phyloP scores from a whole-genome alignment of 2,113 vertebrate genomes.

The Callionymus lyra region DNA sequence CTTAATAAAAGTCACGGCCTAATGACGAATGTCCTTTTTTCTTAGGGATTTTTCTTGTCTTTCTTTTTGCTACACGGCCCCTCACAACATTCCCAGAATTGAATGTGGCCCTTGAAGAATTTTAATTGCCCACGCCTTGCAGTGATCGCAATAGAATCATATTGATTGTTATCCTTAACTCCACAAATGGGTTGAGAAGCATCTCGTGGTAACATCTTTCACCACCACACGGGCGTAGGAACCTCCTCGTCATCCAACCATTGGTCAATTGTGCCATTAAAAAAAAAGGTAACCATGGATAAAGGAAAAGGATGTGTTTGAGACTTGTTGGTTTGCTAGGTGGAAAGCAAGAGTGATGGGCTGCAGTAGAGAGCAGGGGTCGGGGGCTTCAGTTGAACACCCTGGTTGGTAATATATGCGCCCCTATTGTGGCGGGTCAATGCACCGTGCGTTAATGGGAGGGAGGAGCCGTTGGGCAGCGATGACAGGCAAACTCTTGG shows the following conservation, averaged over 20 bases:
- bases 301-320: conserved; percentile 17
- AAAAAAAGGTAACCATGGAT: conserved; percentile 25
- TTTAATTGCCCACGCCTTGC: too few relatives aligned
- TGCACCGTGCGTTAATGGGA: conserved; percentile 62
- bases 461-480: conserved; percentile 10
- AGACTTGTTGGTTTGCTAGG: conserved; percentile 27
- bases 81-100: too few relatives aligned
- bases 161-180: too few relatives aligned
- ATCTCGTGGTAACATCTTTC: too few relatives aligned
- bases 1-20: too few relatives aligned
- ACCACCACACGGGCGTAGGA: too few relatives aligned
- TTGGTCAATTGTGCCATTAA: conserved; percentile 2
- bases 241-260: background rate
- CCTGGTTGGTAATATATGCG: conserved; percentile 61
- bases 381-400: conserved; percentile 31
- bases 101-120: too few relatives aligned
- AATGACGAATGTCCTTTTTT: too few relatives aligned
- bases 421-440: conserved; percentile 65
- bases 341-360: conserved; percentile 44
- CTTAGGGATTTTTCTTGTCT: too few relatives aligned
- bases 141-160: too few relatives aligned
- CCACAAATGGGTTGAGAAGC: too few relatives aligned
- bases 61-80: too few relatives aligned
- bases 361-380: conserved; percentile 17
- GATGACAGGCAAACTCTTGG: conserved; percentile 7